Conservation (phyloP, 2,888 invertebrate species). For the Galerucella nymphaeae region DNA sequence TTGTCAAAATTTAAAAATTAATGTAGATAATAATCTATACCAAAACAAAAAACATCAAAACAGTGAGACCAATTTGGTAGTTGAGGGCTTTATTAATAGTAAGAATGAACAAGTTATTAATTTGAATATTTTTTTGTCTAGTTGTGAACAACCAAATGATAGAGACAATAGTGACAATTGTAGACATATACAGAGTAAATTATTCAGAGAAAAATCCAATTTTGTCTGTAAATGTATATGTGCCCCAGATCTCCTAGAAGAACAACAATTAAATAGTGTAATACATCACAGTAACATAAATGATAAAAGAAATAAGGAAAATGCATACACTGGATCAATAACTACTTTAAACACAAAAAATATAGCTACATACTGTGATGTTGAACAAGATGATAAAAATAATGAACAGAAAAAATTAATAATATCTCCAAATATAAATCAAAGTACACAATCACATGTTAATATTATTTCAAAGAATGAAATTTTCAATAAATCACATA, state of each 20-base stretch:
- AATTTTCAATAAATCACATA: background rate
- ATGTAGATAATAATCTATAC: too few relatives aligned
- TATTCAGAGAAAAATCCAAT: too few relatives aligned
- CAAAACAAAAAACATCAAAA: background rate
- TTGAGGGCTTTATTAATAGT: background rate
- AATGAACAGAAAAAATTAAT: background rate
- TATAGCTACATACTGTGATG: background rate
- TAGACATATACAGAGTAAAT: background rate
- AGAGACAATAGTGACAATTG: background rate
- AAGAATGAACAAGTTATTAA: background rate
- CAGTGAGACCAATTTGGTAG: background rate
- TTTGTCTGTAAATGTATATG: too few relatives aligned
- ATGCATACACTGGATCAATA: too few relatives aligned
- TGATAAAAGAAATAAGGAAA: too few relatives aligned
- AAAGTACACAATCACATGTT: background rate
- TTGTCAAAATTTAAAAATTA: background rate
- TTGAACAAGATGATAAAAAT: background rate
- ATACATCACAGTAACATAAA: too few relatives aligned
- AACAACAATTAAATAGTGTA: too few relatives aligned
- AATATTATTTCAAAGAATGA: background rate
- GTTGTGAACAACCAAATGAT: background rate
- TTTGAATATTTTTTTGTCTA: background rate
- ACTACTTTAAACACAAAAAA: background rate
- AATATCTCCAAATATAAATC: background rate
- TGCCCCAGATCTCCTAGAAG: too few relatives aligned